Base-by-base conservation (phyloP, 2,113 vertebrate species). In the Hydropotes inermis region DNA sequence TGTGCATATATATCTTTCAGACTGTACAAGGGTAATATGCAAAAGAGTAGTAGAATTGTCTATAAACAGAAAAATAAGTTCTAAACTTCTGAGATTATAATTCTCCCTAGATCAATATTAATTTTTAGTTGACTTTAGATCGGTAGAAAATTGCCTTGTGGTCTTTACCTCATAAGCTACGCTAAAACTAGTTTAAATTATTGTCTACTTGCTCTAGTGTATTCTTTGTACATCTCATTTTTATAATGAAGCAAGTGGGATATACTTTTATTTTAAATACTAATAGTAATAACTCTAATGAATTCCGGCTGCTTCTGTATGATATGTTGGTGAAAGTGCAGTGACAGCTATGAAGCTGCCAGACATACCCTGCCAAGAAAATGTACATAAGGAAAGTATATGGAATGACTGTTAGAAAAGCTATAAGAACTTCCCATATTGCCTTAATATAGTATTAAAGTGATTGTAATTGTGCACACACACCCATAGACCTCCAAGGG, bases 401-500 rank as follows among this genome's bases (percentile, higher is more conserved):
- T 6, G 74, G 87, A 97, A 97, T 97, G 97, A 95, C 97, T 97
- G 97, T 97, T 97, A 98, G 97, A 96, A 98, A 98, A 97, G 97
- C 96, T 97, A 85, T 96, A 43, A n/a, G 93, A 95, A 98, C 55
- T 97, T 96, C 95, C 97, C 96, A 78, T 15, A 11, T 83, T 93
- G 21, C 97, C 90, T 97, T 98, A 98, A 96, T 96, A 95, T 83
- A 91, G 96, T 92, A 96, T 64, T 97, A 95, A 94, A 99, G 94
- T 79, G 95, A 98, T 98, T 98, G 98, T 98, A 99, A 99, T 99
- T 99, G 98, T 98, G 94, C 96, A 74, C 96, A 96, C 97, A 98
- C 96, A 98, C 96, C 98, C 98, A 90, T 98, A 99, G 98, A 98
- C 98, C 98, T 98, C 98, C 83, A 99, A 99, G 99, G 98, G 99